Conservation (phyloP, 2,888 invertebrate species). For the Aphidoletes aphidimyza region DNA sequence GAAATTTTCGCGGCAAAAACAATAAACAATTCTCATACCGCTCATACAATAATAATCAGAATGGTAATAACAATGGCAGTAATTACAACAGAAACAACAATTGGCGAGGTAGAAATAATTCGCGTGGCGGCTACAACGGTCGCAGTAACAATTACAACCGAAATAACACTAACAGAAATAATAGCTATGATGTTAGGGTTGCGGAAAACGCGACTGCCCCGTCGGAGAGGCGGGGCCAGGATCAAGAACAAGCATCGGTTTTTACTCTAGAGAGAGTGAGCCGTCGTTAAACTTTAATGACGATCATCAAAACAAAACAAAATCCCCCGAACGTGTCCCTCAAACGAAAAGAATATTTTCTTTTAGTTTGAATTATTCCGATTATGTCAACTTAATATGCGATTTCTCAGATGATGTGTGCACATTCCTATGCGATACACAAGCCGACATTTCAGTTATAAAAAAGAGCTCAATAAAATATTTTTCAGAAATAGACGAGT, state of each 20-base stretch:
- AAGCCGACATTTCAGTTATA: constrained; percentile 34
- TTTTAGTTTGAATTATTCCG: not conserved
- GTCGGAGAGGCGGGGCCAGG: not conserved
- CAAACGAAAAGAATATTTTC: not conserved
- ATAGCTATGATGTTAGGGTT: not conserved
- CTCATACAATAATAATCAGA: not conserved
- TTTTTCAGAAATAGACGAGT: not conserved
- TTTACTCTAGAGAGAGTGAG: no score
- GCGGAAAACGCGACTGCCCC: not conserved
- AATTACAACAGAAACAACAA: not conserved
- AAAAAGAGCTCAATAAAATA: not conserved
- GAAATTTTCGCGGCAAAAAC: no score
- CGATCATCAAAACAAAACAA: not conserved
- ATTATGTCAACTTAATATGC: not conserved
- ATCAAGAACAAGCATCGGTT: no score
- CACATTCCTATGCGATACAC: not conserved
- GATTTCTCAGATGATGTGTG: not conserved
- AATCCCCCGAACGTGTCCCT: not conserved
- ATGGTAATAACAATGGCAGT: not conserved
- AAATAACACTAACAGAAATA: no score
- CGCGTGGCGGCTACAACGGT: not conserved
- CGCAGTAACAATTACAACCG: no score
- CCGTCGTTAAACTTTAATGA: no score
- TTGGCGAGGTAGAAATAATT: not conserved
- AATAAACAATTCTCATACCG: no score